Evolutionary conservation across 2,113 vertebrate genomes (phyloP).

Genomic region (Erinaceus europaeus): DNA sequence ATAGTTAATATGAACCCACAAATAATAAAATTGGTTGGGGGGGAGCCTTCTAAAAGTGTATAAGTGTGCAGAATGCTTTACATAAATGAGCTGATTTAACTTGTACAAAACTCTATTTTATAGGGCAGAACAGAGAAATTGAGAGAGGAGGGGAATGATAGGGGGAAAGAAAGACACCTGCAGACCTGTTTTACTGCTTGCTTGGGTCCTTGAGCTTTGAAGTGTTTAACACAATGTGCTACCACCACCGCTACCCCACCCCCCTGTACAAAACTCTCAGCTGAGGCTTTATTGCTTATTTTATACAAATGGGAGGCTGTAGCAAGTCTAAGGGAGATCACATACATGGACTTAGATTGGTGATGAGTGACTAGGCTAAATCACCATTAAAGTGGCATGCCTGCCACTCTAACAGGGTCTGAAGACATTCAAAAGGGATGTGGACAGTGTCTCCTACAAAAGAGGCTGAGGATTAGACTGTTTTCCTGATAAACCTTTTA

Average conservation of each 20-base stretch:
- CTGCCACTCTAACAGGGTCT: not conserved
- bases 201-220: no score
- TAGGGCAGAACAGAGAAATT: not conserved
- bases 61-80: not conserved
- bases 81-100: not conserved
- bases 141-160: not conserved
- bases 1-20: not conserved
- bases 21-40: not conserved
- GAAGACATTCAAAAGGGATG: not conserved
- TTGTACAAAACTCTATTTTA: not conserved
- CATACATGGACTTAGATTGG: not conserved
- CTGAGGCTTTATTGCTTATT: no score
- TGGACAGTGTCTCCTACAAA: not conserved
- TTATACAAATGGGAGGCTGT: no score
- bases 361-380: not conserved
- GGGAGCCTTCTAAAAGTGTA: not conserved
- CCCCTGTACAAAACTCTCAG: no score
- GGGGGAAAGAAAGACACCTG: no score
- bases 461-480: not conserved
- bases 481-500: not conserved
- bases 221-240: no score
- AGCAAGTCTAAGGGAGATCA: not conserved
- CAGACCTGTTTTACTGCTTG: no score
- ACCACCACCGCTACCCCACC: no score
- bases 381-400: not conserved